Conservation (phyloP, 1,140 invertebrate genomes). For the Pogonus chalceus region DNA sequence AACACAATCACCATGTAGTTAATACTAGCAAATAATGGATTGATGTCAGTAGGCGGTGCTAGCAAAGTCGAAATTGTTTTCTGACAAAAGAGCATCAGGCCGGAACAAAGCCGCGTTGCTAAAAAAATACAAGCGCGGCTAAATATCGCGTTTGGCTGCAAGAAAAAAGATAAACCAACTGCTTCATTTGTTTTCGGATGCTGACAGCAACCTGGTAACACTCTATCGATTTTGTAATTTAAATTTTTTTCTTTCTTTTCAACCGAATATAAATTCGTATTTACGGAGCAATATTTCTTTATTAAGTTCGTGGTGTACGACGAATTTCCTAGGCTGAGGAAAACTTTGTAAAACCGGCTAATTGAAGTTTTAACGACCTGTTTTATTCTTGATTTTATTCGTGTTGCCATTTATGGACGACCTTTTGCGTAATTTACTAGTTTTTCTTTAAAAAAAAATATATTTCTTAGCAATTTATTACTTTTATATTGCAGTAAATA, state of each 20-base stretch:
- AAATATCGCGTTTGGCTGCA: neutral
- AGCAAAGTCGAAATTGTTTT: neutral
- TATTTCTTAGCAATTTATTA: too few species aligned
- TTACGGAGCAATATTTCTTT: conserved; percentile 1
- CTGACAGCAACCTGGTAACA: conserved; percentile 2
- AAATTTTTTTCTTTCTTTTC: neutral
- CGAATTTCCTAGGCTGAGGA: neutral
- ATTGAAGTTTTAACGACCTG: neutral
- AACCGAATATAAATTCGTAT: neutral
- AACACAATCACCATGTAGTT: too few species aligned
- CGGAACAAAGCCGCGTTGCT: neutral
- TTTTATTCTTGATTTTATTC: neutral
- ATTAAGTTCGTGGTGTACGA: neutral
- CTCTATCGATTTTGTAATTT: conserved; percentile 5
- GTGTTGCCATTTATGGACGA: too few species aligned
- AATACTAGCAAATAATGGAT: too few species aligned
- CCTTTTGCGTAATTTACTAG: too few species aligned
- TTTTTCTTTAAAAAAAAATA: too few species aligned
- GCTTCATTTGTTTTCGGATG: neutral
- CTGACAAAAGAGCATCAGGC: neutral
- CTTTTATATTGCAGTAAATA: too few species aligned
- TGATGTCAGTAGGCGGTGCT: neutral
- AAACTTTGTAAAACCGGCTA: neutral
- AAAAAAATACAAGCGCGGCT: neutral
- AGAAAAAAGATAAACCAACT: neutral